phyloP scores from a whole-genome alignment of 2,797 vertebrate genomes.

The Salmo trutta region DNA sequence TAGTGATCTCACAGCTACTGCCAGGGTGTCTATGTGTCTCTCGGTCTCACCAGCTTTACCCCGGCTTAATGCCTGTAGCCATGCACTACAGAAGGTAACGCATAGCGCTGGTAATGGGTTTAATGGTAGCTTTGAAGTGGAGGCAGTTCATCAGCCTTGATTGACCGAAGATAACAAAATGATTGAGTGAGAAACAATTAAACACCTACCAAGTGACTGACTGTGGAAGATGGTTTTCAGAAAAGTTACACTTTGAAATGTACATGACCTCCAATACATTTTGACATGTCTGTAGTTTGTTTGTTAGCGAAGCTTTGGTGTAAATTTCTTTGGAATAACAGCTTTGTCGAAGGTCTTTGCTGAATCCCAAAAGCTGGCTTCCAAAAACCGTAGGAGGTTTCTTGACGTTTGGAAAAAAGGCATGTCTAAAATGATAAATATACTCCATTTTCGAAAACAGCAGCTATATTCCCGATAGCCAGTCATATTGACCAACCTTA shows the following conservation, averaged over 20 bases:
- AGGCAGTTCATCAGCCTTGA: conserved; percentile 47
- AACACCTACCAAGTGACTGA: conserved; percentile 31
- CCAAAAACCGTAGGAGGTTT: neutral
- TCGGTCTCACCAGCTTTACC: conserved; percentile 59
- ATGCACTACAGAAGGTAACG: conserved; percentile 35
- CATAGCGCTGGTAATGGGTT: conserved; percentile 54
- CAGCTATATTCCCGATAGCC: neutral
- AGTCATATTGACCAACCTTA: neutral
- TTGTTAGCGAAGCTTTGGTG: neutral
- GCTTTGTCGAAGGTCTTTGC: conserved; percentile 2
- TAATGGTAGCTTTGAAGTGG: conserved; percentile 66
- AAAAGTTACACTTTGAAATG: neutral
- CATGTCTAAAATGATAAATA: conserved; percentile 4
- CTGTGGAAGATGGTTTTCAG: neutral
- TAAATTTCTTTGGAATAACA: neutral
- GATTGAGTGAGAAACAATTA: conserved; percentile 37
- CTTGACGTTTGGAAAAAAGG: neutral
- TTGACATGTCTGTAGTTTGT: neutral
- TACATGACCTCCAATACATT: neutral
- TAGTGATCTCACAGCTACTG: conserved; percentile 55
- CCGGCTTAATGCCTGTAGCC: conserved; percentile 48
- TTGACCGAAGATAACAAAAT: conserved; percentile 37
- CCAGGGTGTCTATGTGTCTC: conserved; percentile 45
- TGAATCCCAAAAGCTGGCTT: neutral
- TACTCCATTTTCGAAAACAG: neutral